These are phyloP conservation scores for Orchesella flavescens DNA, from an alignment of 2,888 invertebrate genomes.

Conservation along the genomic window DNA sequence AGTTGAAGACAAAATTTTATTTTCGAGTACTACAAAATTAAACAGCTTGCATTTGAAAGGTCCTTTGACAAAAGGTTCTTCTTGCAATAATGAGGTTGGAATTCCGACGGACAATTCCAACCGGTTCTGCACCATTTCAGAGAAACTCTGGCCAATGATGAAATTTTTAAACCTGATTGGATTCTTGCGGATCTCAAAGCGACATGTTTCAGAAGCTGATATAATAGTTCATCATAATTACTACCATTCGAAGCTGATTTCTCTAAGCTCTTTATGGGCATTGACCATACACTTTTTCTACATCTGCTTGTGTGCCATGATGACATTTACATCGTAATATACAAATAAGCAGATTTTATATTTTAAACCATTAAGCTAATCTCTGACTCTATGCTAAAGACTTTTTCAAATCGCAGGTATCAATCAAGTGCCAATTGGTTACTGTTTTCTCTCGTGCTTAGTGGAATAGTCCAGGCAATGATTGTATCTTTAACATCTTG, in stretches of 20 bases:
- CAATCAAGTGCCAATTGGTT: not conserved
- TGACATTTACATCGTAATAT: not conserved
- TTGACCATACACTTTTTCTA: not conserved
- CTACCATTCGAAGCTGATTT: not conserved
- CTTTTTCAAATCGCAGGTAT: not conserved
- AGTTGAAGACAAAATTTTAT: too few species aligned
- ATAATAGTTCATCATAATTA: not conserved
- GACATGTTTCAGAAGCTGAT: not conserved
- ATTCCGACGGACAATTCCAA: not conserved
- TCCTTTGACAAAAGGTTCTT: too few species aligned
- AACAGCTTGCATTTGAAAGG: too few species aligned
- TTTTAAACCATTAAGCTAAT: too few species aligned
- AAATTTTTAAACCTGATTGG: not conserved
- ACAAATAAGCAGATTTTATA: too few species aligned
- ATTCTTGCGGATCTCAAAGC: conserved; percentile 1
- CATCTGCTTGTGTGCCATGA: not conserved
- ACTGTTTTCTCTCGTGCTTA: not conserved
- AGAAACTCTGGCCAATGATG: conserved; percentile 18
- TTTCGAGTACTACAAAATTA: too few species aligned
- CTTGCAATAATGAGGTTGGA: too few species aligned
- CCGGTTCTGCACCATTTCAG: not conserved
- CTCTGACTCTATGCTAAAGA: too few species aligned
- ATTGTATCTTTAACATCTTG: not conserved
- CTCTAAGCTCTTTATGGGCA: not conserved
- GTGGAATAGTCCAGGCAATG: not conserved